Evolutionary conservation across 2,797 vertebrate genomes (phyloP), one percentile per base, ranked within the genome.

Genomic region (Acrossocheilus fasciatus): DNA sequence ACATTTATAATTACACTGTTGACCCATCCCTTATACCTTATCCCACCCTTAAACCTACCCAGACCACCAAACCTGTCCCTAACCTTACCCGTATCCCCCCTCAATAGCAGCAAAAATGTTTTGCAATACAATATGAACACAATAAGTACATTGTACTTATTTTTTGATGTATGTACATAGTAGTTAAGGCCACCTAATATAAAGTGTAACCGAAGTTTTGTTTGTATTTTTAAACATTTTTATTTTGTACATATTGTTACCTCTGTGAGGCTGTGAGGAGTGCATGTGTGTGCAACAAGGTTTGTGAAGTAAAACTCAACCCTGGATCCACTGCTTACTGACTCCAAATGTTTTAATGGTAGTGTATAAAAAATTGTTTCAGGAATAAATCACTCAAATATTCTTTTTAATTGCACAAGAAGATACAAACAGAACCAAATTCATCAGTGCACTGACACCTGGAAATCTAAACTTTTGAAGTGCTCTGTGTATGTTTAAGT

Each of bases 261-360:
- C 75, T 85, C 83, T 78, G 83, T 85, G 41, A 84, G 20, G 36
- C 83, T 78, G 83, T 85, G 41, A 84, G 20, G 36, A 64, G 11
- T 50, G 30, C 72, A 64, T 50, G 82, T 66, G 82, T 52, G 57
- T 34, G 23, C 6, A 34, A 64, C 69, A 34, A 6, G 39, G 39
- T 75, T 83, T 75, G 54, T 75, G 20, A 20, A 76, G 45, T 66
- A 76, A 84, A 84, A 66, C 43, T 64, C 41, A 17, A 62, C 20
- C 18, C 41, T 66, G 43, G 76, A 76, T 76, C 12, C 57, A 50
- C n/a, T 14, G n/a, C 52, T 23, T 57, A 23, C 54, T 3, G 54
- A 23, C 20, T 57, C 20, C 54, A 23, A 23, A 57, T 57, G 54
- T 30, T 66, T 57, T 3, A 57, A 57, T 57, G 20, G 20, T 23